Percentiles rank a stretch among this genome's conserved stretches.
Conservation (phyloP, 2,888 invertebrate genomes). For the Liopterus haemorrhoidalis region DNA sequence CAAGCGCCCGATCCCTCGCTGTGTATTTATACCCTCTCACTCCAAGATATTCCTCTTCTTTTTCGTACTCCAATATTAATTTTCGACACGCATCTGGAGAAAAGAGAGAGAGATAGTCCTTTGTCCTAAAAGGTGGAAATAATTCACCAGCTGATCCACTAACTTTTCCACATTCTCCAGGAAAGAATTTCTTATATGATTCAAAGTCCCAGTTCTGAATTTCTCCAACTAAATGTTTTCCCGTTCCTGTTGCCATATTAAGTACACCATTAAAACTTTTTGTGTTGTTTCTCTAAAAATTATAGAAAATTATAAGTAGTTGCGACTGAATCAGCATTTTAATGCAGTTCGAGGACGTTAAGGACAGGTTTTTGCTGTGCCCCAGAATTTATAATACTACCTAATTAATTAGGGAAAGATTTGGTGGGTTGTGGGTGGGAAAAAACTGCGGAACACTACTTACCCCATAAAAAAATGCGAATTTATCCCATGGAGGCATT, state of each 20-base stretch:
- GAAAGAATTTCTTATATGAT: constrained; percentile 50
- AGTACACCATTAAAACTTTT: constrained; percentile 65
- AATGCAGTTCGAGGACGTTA: too few relatives aligned
- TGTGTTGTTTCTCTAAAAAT: constrained; percentile 69
- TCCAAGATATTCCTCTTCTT: constrained; percentile 53
- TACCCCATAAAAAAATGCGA: constrained; percentile 80
- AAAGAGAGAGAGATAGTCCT: constrained; percentile 59
- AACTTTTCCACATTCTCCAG: constrained; percentile 55
- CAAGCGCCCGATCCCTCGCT: constrained; percentile 59
- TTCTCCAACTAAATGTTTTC: constrained; percentile 61
- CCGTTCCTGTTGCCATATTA: constrained; percentile 68
- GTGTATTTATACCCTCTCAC: constrained; percentile 62
- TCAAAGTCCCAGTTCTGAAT: constrained; percentile 67
- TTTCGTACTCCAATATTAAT: constrained; percentile 56
- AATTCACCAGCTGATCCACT: constrained; percentile 76
- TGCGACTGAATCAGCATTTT: too few relatives aligned
- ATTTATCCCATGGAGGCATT: constrained; percentile 62
- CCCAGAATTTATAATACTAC: too few relatives aligned
- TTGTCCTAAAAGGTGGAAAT: constrained; percentile 60
- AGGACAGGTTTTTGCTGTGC: too few relatives aligned
- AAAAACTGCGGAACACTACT: too few relatives aligned
- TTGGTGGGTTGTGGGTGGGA: too few relatives aligned
- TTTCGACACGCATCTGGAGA: constrained; percentile 71
- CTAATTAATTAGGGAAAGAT: too few relatives aligned
- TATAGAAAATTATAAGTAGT: too few relatives aligned